Percentiles rank a stretch among this genome's conserved stretches.
Conservation (phyloP, 92 coral and sea anemone genomes). For the Umimayanthus chanpuru region DNA sequence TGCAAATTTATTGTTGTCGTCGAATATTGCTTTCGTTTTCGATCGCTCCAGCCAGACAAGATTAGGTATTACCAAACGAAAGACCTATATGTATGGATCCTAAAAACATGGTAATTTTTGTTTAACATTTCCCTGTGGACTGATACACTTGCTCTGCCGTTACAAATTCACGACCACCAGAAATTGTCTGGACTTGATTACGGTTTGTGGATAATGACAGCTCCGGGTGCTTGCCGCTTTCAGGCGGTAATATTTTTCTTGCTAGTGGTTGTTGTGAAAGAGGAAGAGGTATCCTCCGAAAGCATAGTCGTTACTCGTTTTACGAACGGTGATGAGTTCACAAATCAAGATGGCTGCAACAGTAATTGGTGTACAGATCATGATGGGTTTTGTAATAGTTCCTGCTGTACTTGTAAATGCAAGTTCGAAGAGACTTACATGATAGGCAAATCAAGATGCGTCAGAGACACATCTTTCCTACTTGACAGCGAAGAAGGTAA, state of each 20-base stretch:
- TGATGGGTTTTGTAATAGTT: background rate
- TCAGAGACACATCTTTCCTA: conserved; percentile 24
- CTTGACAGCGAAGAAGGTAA: conserved; percentile 16
- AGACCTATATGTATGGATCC: background rate
- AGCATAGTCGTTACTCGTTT: background rate
- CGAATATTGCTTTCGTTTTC: background rate
- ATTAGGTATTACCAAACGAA: background rate
- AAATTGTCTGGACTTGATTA: background rate
- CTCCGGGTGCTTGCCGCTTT: background rate
- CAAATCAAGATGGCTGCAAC: background rate
- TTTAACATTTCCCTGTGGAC: too few species aligned
- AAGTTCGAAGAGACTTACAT: conserved; percentile 1
- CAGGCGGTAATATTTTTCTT: background rate
- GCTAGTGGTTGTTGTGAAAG: background rate
- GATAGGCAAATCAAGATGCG: conserved; percentile 10
- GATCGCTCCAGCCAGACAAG: background rate
- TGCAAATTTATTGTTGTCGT: background rate
- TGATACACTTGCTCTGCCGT: background rate
- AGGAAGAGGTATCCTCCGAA: background rate
- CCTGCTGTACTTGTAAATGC: conserved; percentile 22
- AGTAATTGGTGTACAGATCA: conserved; percentile 26
- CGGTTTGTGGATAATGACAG: background rate
- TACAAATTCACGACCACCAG: background rate
- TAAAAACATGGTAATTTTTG: too few species aligned
- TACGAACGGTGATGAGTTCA: conserved; percentile 15